Evolutionary conservation across 2,797 vertebrate species (phyloP), one percentile per base, ranked within the genome.

Genomic region (Emydoidea blandingii): DNA sequence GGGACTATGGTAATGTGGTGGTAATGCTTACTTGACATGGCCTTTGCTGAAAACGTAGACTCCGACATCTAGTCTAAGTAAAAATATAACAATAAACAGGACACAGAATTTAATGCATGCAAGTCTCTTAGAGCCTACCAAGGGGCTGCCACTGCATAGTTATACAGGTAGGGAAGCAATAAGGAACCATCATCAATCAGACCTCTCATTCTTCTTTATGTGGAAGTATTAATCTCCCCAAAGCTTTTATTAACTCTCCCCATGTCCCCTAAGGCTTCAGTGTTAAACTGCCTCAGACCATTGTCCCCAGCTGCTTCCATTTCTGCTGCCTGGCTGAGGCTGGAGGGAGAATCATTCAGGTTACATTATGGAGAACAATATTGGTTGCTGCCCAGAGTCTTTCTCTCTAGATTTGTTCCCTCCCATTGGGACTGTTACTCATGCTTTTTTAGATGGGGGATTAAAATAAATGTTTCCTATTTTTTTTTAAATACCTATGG

Each of bases 121-220:
- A 91, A 85, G 65, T 87, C 86, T 82, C 44, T 57, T 4, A 0
- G 23, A 34, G 37, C 65, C 59, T 87, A 65, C 41, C 62, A 87
- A 34, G 79, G 59, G 81, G 5, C 88, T 94, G 18, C 41, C 12
- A 82, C 85, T 56, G 54, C 8, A 0, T 29, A 31, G 83, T 3
- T 16, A 10, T 53, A 47, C 0, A 0, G 81, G 49, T 9, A 1
- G 49, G 54, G 56, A 54, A 25, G 78, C 72, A 91, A 82, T 86
- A 14, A 0, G 0, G 37, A 65, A 76, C 34, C 37, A 59, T 54
- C 0, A 0, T 83, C 93, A 1, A 86, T 85, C 44, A 62, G 34
- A 31, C 41, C 88, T 54, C 86, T 81, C 59, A 41, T 87, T 76
- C 53, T 62, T 34, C 12, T 72, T 93, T 44, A 18, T 50, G 78